Conservation (phyloP, 2,113 vertebrate genomes). For the Pelusios castaneus region DNA sequence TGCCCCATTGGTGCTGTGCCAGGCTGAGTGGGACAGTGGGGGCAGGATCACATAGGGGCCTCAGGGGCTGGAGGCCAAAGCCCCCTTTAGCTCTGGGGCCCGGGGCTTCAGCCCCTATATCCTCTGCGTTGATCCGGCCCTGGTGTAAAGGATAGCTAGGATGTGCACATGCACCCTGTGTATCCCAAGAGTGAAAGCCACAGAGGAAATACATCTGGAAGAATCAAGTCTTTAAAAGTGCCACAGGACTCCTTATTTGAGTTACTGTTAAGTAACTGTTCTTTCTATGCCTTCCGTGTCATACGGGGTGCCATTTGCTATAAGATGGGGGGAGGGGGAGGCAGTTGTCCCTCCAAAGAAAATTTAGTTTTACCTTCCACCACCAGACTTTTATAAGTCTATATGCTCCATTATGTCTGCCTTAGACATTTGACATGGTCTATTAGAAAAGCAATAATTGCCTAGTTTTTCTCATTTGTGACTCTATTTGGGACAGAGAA, state of each 20-base stretch:
- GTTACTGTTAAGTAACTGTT: not conserved
- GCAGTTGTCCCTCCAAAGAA: not conserved
- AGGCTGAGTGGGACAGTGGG: too few species aligned
- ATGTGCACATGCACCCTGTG: not conserved
- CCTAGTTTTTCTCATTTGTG: not conserved
- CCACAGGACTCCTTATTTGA: too few species aligned
- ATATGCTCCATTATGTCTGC: not conserved
- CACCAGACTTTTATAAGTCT: not conserved
- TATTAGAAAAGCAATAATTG: not conserved
- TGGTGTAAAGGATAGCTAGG: too few species aligned
- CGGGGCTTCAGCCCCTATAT: too few species aligned
- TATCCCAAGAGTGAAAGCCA: too few species aligned
- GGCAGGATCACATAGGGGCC: too few species aligned
- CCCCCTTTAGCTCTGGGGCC: too few species aligned
- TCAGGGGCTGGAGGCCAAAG: too few species aligned
- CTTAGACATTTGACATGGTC: not conserved
- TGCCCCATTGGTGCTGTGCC: too few species aligned
- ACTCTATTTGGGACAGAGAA: too few species aligned
- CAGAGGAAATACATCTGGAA: not conserved
- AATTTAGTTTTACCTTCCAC: not conserved
- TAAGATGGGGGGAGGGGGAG: not conserved
- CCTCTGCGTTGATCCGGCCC: too few species aligned
- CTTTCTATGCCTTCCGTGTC: not conserved
- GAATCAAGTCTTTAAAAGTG: not conserved
- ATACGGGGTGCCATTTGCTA: not conserved